These are phyloP conservation scores for Leucophenga varia DNA, from an alignment of 1,140 invertebrate genomes.

Conservation along the genomic window DNA sequence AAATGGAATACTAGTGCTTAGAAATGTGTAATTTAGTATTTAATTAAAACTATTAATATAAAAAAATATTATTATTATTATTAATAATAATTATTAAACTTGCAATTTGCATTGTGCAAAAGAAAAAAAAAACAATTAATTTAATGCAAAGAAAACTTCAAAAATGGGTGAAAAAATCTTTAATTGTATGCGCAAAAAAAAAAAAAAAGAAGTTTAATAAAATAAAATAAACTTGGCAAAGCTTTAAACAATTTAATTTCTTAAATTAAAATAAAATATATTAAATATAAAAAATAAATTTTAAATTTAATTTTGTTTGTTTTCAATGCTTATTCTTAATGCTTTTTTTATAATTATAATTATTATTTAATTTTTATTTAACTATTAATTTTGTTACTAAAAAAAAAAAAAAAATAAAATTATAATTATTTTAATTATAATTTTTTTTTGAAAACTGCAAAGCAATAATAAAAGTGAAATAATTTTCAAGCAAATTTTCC, in stretches of 20 bases:
- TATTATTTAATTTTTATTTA: constrained; percentile 41
- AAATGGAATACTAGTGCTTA: too few species aligned
- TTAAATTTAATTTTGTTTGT: constrained; percentile 38
- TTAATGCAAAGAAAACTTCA: background rate
- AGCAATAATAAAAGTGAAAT: too few species aligned
- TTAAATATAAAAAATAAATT: background rate
- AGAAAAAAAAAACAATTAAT: background rate
- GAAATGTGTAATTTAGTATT: too few species aligned
- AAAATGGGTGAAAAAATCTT: too few species aligned
- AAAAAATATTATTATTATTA: too few species aligned
- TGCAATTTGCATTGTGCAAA: background rate
- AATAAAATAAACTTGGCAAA: constrained; percentile 43
- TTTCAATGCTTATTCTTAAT: constrained; percentile 30
- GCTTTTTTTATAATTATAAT: constrained; percentile 1
- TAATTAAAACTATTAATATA: too few species aligned
- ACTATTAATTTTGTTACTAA: too few species aligned
- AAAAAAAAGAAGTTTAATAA: background rate
- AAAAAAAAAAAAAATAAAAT: constrained; percentile 24
- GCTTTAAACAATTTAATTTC: constrained; percentile 55
- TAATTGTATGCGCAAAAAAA: too few species aligned
- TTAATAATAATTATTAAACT: background rate
- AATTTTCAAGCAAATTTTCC: too few species aligned
- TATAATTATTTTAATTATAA: too few species aligned
- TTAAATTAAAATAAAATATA: constrained; percentile 5
- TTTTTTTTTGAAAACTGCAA: too few species aligned